Percentiles rank a stretch among this genome's conserved stretches.
These are phyloP conservation scores for Raja brachyura DNA, from an alignment of 2,113 vertebrate genomes.

Conservation along the genomic window DNA sequence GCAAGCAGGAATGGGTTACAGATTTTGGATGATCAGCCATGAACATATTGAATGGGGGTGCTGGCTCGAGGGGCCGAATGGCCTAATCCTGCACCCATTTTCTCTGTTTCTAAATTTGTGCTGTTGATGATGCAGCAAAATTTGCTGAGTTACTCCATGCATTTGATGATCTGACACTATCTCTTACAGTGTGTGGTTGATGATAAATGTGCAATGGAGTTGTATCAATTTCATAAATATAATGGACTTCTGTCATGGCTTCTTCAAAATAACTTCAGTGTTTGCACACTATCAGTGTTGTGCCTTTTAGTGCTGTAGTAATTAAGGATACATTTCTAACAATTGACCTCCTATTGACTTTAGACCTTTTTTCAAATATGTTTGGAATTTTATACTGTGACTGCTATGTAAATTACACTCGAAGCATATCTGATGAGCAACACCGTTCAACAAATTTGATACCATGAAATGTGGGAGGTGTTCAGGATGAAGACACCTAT, in stretches of 20 bases:
- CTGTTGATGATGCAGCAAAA: not conserved
- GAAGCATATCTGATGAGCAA: not conserved
- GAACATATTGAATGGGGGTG: too few species aligned
- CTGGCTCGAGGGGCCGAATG: too few species aligned
- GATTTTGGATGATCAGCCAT: too few species aligned
- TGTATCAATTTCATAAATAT: not conserved
- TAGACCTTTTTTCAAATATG: not conserved
- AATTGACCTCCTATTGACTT: not conserved
- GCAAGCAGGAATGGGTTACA: too few species aligned
- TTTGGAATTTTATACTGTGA: not conserved
- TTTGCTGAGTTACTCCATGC: not conserved
- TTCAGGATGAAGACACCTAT: too few species aligned
- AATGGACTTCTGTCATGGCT: too few species aligned
- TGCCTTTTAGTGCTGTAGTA: not conserved
- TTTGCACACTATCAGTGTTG: not conserved
- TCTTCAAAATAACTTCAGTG: too few species aligned
- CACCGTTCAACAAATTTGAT: not conserved
- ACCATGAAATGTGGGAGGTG: not conserved
- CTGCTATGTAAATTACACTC: not conserved
- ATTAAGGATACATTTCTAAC: not conserved
- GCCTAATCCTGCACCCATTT: too few species aligned
- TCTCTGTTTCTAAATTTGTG: too few species aligned
- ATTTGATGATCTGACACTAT: not conserved
- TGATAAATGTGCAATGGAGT: not conserved
- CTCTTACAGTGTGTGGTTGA: not conserved